These are phyloP conservation scores for Diphyllodes magnificus DNA, from an alignment of 2,113 vertebrate species.

Conservation along the genomic window DNA sequence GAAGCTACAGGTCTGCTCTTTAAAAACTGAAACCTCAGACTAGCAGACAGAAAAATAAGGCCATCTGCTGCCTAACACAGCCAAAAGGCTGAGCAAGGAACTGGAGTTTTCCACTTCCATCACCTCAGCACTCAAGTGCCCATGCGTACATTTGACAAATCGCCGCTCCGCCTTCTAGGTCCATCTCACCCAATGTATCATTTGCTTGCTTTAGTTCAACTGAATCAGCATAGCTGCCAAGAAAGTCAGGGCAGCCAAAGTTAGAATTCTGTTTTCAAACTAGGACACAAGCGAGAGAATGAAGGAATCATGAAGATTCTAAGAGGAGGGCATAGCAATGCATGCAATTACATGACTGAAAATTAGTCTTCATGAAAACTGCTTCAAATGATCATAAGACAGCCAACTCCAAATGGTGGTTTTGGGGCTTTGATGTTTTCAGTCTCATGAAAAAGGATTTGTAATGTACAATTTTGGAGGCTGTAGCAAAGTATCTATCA, in stretches of 20 bases:
- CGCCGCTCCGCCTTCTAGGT: not conserved
- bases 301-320: not conserved
- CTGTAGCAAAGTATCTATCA: not conserved
- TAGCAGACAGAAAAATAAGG: not conserved
- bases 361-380: not conserved
- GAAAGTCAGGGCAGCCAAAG: not conserved
- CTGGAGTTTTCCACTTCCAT: not conserved
- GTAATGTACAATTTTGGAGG: not conserved
- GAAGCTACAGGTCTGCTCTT: not conserved
- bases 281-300: not conserved
- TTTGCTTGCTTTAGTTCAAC: not conserved
- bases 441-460: not conserved
- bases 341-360: not conserved
- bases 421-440: not conserved
- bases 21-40: not conserved
- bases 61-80: not conserved
- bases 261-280: not conserved
- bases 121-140: not conserved
- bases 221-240: not conserved
- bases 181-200: not conserved
- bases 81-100: not conserved
- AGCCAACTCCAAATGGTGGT: not conserved
- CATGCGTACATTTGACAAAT: rapidly evolving
- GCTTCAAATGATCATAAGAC: not conserved
- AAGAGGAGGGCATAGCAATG: not conserved